A percentile compares a stretch with the other conserved stretches of the same genome.
Evolutionary conservation across 2,797 vertebrate species (phyloP).

Genomic region (Melanotaenia trifasciata): DNA sequence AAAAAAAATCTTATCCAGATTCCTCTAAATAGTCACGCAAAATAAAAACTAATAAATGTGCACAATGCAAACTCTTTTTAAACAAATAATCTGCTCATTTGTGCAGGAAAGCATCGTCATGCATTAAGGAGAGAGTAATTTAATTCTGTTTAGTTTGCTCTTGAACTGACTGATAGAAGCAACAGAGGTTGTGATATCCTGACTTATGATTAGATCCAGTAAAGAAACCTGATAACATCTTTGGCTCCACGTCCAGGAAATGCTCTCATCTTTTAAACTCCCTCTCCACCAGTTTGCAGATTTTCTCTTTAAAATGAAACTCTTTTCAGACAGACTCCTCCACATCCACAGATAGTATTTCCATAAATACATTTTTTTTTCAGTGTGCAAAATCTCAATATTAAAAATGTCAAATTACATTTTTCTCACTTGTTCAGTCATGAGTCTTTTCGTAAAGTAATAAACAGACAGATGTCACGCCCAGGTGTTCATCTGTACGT

Average conservation of each 20-base stretch:
- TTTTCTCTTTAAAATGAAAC: neutral
- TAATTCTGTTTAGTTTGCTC: neutral
- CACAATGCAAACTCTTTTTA: neutral
- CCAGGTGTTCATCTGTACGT: too few relatives aligned
- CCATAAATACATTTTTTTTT: neutral
- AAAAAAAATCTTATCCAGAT: too few relatives aligned
- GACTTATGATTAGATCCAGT: conserved; percentile 31
- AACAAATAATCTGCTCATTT: neutral
- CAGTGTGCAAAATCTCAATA: neutral
- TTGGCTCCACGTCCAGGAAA: conserved; percentile 9
- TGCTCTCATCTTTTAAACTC: conserved; percentile 14
- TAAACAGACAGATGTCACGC: neutral
- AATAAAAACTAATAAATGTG: too few relatives aligned
- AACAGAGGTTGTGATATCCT: neutral
- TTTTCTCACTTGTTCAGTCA: neutral
- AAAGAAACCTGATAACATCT: conserved; percentile 32
- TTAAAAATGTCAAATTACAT: neutral
- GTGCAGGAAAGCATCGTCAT: neutral
- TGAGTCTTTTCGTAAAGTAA: neutral
- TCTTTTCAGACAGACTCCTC: neutral
- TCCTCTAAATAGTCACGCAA: too few relatives aligned
- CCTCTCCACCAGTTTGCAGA: neutral
- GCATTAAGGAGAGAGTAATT: neutral
- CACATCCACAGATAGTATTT: neutral
- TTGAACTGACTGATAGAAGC: neutral